phyloP scores from a whole-genome alignment of 2,888 invertebrate species.

The Caenorhabditis virilis region DNA sequence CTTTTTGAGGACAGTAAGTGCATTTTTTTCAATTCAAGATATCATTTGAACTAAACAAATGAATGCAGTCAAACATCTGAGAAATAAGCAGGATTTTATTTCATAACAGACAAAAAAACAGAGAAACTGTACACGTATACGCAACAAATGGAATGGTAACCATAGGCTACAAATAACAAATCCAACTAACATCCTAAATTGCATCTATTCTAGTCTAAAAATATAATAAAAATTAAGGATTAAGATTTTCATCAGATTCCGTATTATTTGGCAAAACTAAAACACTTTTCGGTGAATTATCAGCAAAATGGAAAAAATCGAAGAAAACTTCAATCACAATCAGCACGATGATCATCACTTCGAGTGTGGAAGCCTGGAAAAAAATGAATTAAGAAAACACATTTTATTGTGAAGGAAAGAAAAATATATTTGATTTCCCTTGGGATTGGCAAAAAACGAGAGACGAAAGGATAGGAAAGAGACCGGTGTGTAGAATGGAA shows the following conservation, averaged over 20 bases:
- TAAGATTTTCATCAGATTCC: neutral
- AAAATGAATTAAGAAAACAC: no score
- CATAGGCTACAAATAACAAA: no score
- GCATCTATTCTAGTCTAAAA: no score
- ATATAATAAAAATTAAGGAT: no score
- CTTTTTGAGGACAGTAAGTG: neutral
- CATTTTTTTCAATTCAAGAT: neutral
- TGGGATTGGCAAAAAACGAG: no score
- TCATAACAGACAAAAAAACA: constrained; percentile 3
- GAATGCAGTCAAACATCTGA: no score
- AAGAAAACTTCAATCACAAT: constrained; percentile 87
- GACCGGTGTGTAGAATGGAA: constrained; percentile 1
- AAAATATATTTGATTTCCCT: no score
- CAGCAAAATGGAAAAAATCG: constrained; percentile 57
- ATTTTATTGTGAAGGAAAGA: no score
- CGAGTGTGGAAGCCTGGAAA: constrained; percentile 78
- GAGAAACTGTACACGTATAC: neutral
- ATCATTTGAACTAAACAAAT: neutral
- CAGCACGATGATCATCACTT: constrained; percentile 95
- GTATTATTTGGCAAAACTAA: constrained; percentile 6
- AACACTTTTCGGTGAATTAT: constrained; percentile 32
- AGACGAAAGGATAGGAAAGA: neutral
- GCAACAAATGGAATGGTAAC: no score
- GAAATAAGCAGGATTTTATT: no score
- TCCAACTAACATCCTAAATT: no score